Base-by-base conservation (phyloP, 2,797 vertebrate genomes). In the Alfaro cultratus region DNA sequence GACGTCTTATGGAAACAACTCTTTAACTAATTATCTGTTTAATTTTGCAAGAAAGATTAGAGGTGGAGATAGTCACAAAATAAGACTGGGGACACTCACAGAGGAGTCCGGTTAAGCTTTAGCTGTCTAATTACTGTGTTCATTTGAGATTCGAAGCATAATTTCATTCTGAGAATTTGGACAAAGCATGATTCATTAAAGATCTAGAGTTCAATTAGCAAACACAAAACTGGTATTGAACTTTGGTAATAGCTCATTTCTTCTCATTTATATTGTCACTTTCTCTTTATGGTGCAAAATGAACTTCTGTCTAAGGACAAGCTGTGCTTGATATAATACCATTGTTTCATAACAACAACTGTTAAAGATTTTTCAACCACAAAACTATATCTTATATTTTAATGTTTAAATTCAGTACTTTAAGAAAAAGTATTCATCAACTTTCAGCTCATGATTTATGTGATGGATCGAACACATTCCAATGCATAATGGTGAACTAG, bases 21-120 rank as follows among this genome's bases (percentile, higher is more conserved):
- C 55, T n/a, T 45, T 9, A 64, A 21, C 43, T 26, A 80, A 51
- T 77, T 34, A 43, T 70, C 10, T 12, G 13, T 75, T 85, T 7
- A 1, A 73, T 78, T 83, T 74, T 64, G 31, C 57, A 43, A 41
- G 53, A 83, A 31, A 79, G 79, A 84, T 78, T 80, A 79, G 80
- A 86, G 60, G 23, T 16, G 55, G 41, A 39, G 6, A 82, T 84
- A 73, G 86, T 82, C 23, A 80, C 78, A 31, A 79, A 43, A 80
- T 62, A 4, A 84, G 21, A 76, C 70, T 34, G 16, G 15, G 73
- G 75, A 74, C 6, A 74, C 10, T 53, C 55, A 57, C 8, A 36
- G 47, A 78, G 11, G 31, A 53, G 73, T 39, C 18, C n/a, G 76
- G 57, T 81, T 47, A 45, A 83, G 3, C 31, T 53, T 75, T 68